These are phyloP conservation scores for Accipiter virgatus DNA, from an alignment of 2,113 vertebrate genomes.

Conservation along the genomic window DNA sequence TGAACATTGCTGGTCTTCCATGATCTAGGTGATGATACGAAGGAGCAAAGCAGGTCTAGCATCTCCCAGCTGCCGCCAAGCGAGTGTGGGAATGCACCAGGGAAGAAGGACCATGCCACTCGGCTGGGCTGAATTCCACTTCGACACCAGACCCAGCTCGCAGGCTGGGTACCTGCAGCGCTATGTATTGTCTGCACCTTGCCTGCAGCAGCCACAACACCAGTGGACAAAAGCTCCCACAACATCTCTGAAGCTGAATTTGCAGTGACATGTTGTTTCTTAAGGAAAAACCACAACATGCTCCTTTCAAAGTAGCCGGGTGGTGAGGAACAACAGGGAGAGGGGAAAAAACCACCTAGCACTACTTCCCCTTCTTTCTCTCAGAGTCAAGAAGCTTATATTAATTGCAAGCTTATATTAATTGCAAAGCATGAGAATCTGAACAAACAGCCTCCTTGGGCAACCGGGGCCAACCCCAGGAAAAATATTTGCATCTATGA, in stretches of 20 bases:
- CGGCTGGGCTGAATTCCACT: not conserved
- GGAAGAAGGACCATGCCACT: not conserved
- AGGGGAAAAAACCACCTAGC: not conserved
- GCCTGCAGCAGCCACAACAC: not conserved
- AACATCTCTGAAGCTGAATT: not conserved
- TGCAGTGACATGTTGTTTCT: not conserved
- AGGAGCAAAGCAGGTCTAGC: not conserved
- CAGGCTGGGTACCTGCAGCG: not conserved
- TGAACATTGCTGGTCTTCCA: not conserved
- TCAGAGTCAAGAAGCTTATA: not conserved
- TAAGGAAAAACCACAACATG: not conserved
- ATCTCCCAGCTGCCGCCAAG: not conserved
- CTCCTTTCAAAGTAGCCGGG: not conserved
- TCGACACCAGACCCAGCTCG: not conserved
- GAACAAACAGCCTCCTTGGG: slow-evolving; percentile 20
- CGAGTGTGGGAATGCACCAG: not conserved
- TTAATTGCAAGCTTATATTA: not conserved
- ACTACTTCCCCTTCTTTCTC: slow-evolving; percentile 15
- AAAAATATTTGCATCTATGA: slow-evolving; percentile 27
- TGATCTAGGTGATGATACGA: rapidly evolving
- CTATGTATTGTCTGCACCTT: not conserved
- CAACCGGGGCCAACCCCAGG: not conserved
- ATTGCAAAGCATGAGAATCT: slow-evolving; percentile 49
- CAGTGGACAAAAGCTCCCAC: not conserved
- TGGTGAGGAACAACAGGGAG: not conserved